Evolutionary conservation across 2,113 vertebrate species (phyloP).

Genomic region (Tachysurus vachellii): DNA sequence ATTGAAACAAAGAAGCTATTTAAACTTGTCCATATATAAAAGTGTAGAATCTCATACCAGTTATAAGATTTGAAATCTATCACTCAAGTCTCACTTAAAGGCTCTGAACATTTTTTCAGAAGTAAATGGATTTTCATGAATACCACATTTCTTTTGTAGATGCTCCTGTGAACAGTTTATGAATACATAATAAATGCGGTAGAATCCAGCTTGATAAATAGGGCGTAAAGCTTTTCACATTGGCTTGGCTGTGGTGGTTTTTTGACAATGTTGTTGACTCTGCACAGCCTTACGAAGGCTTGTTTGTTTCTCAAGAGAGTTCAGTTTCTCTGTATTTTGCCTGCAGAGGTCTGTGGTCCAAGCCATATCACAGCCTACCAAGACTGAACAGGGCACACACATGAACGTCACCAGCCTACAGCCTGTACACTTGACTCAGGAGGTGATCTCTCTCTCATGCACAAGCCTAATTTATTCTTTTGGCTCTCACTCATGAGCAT

Average conservation of each 20-base stretch:
- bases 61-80: not conserved
- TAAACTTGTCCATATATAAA: not conserved
- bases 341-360: constrained; percentile 87
- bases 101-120: not conserved
- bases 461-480: constrained; percentile 20
- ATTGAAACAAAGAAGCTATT: not conserved
- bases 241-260: not conserved
- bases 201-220: not conserved
- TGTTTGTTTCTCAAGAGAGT: not conserved
- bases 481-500: constrained; percentile 12
- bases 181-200: not conserved
- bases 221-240: not conserved
- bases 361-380: constrained; percentile 80
- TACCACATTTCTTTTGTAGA: not conserved
- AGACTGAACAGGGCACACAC: constrained; percentile 82
- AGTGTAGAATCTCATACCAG: not conserved
- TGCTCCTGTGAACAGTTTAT: not conserved
- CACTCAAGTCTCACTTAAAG: not conserved
- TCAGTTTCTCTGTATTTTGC: constrained; percentile 40
- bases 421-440: constrained; percentile 84
- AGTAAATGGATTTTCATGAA: not conserved
- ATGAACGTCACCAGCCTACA: constrained; percentile 84
- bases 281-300: not conserved
- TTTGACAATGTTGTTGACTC: not conserved
- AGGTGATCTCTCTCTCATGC: constrained; percentile 69